These are phyloP conservation scores for Bufotes viridis DNA, from an alignment of 2,797 vertebrate genomes.

Conservation along the genomic window DNA sequence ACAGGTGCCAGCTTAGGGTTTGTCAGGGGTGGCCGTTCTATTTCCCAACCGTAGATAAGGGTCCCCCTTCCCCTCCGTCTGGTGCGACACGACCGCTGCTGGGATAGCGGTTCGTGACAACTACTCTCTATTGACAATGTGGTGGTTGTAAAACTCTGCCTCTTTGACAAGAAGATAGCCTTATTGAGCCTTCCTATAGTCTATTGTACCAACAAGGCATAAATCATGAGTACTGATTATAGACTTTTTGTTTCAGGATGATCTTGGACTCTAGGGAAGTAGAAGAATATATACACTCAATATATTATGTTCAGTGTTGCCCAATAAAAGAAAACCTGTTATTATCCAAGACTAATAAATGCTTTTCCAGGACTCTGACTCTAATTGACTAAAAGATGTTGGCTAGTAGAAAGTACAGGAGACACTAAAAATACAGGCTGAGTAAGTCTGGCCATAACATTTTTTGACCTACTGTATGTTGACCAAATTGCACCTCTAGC, in stretches of 20 bases:
- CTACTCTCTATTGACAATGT: background rate
- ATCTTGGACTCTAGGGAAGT: background rate
- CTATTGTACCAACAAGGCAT: constrained; percentile 30
- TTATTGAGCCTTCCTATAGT: constrained; percentile 31
- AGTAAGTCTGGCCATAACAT: background rate
- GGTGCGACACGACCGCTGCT: too few relatives aligned
- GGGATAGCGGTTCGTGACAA: too few relatives aligned
- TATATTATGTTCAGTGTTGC: too few relatives aligned
- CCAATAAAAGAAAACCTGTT: constrained; percentile 5
- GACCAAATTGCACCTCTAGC: background rate
- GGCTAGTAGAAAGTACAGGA: background rate
- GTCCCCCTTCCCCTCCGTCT: too few relatives aligned
- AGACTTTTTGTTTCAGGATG: background rate
- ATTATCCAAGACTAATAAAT: constrained; percentile 1
- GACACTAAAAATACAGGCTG: background rate
- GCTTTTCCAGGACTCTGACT: background rate
- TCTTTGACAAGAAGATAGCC: background rate
- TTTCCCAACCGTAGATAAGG: too few relatives aligned
- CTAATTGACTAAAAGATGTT: constrained; percentile 4
- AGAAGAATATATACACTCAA: background rate
- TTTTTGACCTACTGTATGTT: background rate
- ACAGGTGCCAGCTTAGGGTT: too few relatives aligned
- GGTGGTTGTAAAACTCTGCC: background rate
- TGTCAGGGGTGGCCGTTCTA: too few relatives aligned
- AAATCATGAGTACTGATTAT: constrained; percentile 46